Conservation (phyloP, 2,888 invertebrate genomes). For the Yponomeuta cagnagella region DNA sequence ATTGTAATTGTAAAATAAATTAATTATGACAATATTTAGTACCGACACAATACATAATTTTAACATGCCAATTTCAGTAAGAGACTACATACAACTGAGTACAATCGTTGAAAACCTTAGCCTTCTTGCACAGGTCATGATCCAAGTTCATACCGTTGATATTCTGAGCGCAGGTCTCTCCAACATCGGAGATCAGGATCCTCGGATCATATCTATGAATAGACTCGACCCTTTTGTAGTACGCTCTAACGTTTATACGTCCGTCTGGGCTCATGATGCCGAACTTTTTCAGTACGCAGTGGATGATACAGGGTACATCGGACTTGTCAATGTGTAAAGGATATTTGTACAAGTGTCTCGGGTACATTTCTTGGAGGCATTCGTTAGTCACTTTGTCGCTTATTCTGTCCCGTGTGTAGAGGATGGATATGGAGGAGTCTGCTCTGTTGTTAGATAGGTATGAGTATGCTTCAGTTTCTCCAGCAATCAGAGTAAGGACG, state of each 20-base stretch:
- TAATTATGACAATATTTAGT: no score
- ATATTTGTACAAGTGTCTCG: slow-evolving; percentile 58
- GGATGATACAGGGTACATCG: slow-evolving; percentile 64
- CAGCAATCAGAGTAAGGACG: background rate
- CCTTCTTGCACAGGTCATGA: slow-evolving; percentile 66
- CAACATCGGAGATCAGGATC: slow-evolving; percentile 65
- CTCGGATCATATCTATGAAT: slow-evolving; percentile 65
- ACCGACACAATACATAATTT: background rate
- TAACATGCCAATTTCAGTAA: background rate
- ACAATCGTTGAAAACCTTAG: slow-evolving; percentile 67
- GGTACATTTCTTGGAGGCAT: slow-evolving; percentile 64
- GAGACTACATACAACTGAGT: slow-evolving; percentile 64
- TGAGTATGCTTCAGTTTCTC: background rate
- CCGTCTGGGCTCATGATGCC: slow-evolving; percentile 67
- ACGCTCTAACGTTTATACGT: slow-evolving; percentile 58
- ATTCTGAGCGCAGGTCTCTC: slow-evolving; percentile 63
- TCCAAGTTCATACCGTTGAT: slow-evolving; percentile 65
- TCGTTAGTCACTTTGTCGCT: slow-evolving; percentile 57
- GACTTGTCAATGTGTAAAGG: slow-evolving; percentile 58
- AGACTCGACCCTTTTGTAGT: slow-evolving; percentile 59
- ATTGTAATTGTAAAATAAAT: background rate
- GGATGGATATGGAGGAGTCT: slow-evolving; percentile 56
- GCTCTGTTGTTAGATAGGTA: slow-evolving; percentile 31
- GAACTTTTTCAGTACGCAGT: slow-evolving; percentile 65
- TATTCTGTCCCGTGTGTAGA: slow-evolving; percentile 58